phyloP scores from a whole-genome alignment of 2,797 vertebrate species.

The Delichon dasypus region DNA sequence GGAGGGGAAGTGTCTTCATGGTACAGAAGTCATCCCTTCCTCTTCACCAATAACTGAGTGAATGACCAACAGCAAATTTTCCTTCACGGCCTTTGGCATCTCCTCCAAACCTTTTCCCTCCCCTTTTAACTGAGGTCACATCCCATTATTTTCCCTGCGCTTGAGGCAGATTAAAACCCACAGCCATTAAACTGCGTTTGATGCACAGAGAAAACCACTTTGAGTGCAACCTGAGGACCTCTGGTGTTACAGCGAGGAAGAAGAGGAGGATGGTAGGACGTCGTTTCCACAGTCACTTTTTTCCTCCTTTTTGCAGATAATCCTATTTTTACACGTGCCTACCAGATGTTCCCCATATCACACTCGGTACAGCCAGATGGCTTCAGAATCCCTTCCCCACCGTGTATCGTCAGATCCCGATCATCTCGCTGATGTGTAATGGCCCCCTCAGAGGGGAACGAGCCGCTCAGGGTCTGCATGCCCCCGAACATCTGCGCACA shows the following conservation, averaged over 20 bases:
- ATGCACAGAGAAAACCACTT: background rate
- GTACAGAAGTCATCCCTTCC: background rate
- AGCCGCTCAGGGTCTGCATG: background rate
- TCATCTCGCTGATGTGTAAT: background rate
- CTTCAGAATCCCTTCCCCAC: background rate
- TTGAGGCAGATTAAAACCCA: background rate
- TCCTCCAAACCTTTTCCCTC: background rate
- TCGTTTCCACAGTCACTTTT: background rate
- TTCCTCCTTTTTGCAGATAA: background rate
- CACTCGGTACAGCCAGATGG: slow-evolving; percentile 2
- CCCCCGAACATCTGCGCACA: background rate
- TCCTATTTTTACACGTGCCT: background rate
- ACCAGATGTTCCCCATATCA: slow-evolving; percentile 18
- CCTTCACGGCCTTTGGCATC: background rate
- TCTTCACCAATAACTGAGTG: background rate
- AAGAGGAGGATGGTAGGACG: background rate
- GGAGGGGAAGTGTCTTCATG: background rate
- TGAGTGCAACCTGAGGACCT: background rate
- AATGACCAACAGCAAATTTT: background rate
- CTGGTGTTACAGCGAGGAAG: background rate
- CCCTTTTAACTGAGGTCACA: background rate
- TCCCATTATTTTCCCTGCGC: background rate
- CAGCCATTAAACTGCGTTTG: background rate
- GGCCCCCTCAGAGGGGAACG: background rate
- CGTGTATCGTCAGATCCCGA: background rate